A percentile compares a stretch with the other conserved stretches of the same genome.
phyloP scores from a whole-genome alignment of 2,113 vertebrate species.

The cattle (Bos taurus) region ARS-UCD2.0 NC_037357.1:39487001-39487500 shows the following conservation, averaged over 20 bases:
- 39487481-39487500: neutral
- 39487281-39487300: conserved; percentile 49
- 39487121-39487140: neutral
- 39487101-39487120: neutral
- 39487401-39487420: neutral
- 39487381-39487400: neutral
- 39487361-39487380: neutral
- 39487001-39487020: neutral
- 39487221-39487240: neutral
- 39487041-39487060: neutral
- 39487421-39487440: neutral
- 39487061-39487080: neutral
- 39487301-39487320: conserved; percentile 35
- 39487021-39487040: neutral
- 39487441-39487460: neutral
- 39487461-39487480: neutral
- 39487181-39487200: neutral
- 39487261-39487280: conserved; percentile 48
- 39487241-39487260: conserved; percentile 39
- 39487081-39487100: neutral
- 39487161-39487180: neutral
- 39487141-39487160: conserved; percentile 15
- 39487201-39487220: conserved; percentile 23
- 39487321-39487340: neutral
- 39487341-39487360: neutral